Percentiles rank a stretch among this genome's conserved stretches.
phyloP scores from a whole-genome alignment of 2,888 invertebrate species.

The Cryptus armator region DNA sequence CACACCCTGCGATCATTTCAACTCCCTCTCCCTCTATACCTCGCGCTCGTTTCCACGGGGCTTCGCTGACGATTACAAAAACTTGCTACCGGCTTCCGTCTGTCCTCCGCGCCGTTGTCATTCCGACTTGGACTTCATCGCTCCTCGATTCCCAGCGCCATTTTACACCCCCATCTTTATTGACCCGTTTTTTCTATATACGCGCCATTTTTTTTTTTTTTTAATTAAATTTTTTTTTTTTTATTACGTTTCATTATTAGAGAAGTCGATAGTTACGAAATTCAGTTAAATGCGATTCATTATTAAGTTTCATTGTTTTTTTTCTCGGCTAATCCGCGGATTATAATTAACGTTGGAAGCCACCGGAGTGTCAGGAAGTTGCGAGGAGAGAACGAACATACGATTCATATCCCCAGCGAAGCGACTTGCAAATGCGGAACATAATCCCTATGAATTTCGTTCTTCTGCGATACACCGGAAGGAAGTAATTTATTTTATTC shows the following conservation, averaged over 20 bases:
- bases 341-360: constrained; percentile 81
- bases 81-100: constrained; percentile 79
- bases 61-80: constrained; percentile 75
- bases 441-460: constrained; percentile 77
- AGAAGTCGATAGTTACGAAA: background rate
- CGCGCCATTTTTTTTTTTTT: background rate
- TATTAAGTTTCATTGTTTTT: background rate
- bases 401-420: constrained; percentile 82
- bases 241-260: background rate
- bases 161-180: constrained; percentile 66
- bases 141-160: constrained; percentile 64
- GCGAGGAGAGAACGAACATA: constrained; percentile 62
- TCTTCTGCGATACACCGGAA: background rate
- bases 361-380: constrained; percentile 73
- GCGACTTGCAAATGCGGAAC: constrained; percentile 71
- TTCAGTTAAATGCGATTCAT: background rate
- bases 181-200: constrained; percentile 18
- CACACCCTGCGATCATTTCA: constrained; percentile 27
- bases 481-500: too few relatives aligned
- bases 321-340: constrained; percentile 74
- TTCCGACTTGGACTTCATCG: constrained; percentile 25
- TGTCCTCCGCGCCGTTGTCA: constrained; percentile 67
- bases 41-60: constrained; percentile 68
- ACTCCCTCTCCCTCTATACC: constrained; percentile 17
- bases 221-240: too few relatives aligned